Conservation (phyloP, 2,113 vertebrate species). For the Laticauda colubrina region DNA sequence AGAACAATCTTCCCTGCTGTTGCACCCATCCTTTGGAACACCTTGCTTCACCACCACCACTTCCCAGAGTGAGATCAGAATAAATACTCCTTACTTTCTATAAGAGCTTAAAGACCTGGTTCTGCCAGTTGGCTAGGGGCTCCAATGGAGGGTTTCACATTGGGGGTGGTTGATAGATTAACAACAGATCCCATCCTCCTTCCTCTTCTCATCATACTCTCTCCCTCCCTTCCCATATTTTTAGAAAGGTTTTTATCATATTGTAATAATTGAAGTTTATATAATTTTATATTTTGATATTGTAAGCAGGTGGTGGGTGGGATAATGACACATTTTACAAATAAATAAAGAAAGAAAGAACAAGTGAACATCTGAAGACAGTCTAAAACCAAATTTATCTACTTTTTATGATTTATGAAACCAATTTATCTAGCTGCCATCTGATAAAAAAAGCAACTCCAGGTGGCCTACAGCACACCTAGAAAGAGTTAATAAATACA, state of each 20-base stretch:
- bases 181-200: neutral
- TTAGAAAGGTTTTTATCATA: neutral
- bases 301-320: neutral
- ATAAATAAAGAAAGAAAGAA: neutral
- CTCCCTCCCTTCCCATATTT: neutral
- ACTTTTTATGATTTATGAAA: neutral
- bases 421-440: neutral
- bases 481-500: neutral
- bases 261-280: neutral
- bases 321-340: neutral
- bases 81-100: neutral
- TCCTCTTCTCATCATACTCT: neutral
- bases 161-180: neutral
- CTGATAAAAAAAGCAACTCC: neutral
- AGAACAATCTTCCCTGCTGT: neutral
- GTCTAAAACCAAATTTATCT: neutral
- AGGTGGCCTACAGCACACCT: neutral
- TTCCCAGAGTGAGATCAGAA: neutral
- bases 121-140: neutral
- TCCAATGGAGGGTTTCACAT: neutral
- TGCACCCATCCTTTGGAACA: neutral
- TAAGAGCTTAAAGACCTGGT: neutral
- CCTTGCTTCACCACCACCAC: neutral
- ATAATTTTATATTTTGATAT: neutral
- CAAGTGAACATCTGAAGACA: neutral